Evolutionary conservation across 2,888 invertebrate species (phyloP), one percentile per base, ranked within the genome.

Genomic region (Caprella mutica): DNA sequence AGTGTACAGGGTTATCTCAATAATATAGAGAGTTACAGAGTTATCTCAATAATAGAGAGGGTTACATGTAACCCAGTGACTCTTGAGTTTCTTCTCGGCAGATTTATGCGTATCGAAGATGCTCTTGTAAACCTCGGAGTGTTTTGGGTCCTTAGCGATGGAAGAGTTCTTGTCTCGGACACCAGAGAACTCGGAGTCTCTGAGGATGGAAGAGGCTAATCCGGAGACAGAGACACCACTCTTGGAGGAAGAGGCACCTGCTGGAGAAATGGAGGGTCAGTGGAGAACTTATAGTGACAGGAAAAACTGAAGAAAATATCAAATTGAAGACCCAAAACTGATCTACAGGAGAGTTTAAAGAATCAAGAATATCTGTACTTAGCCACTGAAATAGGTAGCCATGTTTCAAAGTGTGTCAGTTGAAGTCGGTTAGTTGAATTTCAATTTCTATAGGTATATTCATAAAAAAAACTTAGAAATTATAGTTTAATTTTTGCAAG

Each of bases 61-160:
- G 78, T 97, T 97, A 69, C 91, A 94, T 0, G 97, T 97, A 55
- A 97, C 84, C 98, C 97, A 98, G 72, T 97, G 94, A 2, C 92
- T 92, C 67, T 86, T 82, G 43, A 82, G 79, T 72, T 96, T 92
- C 53, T 85, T 83, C 68, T 86, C 80, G 56, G 94, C 96, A 55
- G 81, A 83, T 69, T 85, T 80, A 70, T 92, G 92, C 8, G 86
- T 81, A 0, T 94, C 97, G 70, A 98, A 98, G 52, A 98, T 73
- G 2, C 94, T 94, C 73, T 97, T 98, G 71, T 86, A 92, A 0
- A 91, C 91, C 73, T 88, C 85, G 59, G 86, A 85, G 5, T 85
- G 85, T 68, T 84, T 86, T 0, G 92, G 89, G 74, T 97, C 94
- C 59, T 86, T 82, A 0, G 93, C 64, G 5, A 64, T 60, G 38